These are phyloP conservation scores for Cyprinodon variegatus DNA, from an alignment of 2,113 vertebrate genomes.

Conservation along the genomic window DNA sequence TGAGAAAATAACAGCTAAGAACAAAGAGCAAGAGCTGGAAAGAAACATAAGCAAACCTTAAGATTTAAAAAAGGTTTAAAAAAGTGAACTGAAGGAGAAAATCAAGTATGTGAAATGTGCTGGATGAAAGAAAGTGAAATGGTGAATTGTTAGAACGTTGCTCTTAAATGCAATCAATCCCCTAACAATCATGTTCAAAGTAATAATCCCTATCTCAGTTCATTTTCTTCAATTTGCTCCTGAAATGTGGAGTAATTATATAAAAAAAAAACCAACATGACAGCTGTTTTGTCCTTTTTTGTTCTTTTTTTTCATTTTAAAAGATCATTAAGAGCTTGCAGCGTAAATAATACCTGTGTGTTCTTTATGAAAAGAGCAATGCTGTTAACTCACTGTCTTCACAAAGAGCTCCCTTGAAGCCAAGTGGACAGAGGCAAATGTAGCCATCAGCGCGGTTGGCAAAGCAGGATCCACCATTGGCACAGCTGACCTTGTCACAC, in stretches of 20 bases:
- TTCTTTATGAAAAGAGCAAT: neutral
- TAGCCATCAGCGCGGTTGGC: constrained; percentile 86
- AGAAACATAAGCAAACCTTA: neutral
- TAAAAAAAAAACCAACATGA: constrained; percentile 25
- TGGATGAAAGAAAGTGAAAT: constrained; percentile 1
- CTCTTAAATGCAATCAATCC: constrained; percentile 20
- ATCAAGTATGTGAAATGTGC: neutral
- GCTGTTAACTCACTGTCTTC: constrained; percentile 86
- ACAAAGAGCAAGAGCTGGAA: constrained; percentile 4
- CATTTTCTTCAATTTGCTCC: constrained; percentile 23
- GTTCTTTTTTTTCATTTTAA: neutral
- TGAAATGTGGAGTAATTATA: constrained; percentile 32
- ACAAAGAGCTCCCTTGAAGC: constrained; percentile 90
- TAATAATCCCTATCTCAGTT: constrained; percentile 20
- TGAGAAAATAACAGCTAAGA: constrained; percentile 60
- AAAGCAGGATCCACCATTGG: constrained; percentile 88
- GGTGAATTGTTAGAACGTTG: constrained; percentile 15
- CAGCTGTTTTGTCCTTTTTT: constrained; percentile 7
- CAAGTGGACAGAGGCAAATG: constrained; percentile 93
- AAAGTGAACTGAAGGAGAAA: neutral
- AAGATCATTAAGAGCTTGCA: neutral
- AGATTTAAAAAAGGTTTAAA: neutral
- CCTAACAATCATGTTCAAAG: constrained; percentile 2
- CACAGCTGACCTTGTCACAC: constrained; percentile 87
- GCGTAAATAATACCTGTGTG: constrained; percentile 3